A percentile compares a stretch with the other conserved stretches of the same genome.
Evolutionary conservation across 2,888 invertebrate species (phyloP).

Genomic region (Rhagium mordax): DNA sequence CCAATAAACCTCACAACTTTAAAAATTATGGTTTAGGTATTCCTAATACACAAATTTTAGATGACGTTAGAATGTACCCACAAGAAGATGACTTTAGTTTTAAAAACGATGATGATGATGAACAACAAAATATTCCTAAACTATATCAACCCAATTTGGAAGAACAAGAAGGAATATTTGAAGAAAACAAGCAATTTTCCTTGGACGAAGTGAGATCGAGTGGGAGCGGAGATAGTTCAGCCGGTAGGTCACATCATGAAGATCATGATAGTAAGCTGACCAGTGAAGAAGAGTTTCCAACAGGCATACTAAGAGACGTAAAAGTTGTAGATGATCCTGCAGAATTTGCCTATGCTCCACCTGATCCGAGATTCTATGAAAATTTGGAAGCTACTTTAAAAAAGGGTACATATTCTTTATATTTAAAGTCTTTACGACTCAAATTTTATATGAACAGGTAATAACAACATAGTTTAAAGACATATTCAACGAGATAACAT

Average conservation of each 20-base stretch:
- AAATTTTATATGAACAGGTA: too few relatives aligned
- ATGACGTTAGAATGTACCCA: slow-evolving; percentile 49
- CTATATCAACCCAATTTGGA: slow-evolving; percentile 21
- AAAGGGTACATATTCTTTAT: slow-evolving; percentile 13
- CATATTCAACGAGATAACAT: too few relatives aligned
- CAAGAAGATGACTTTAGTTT: slow-evolving; percentile 60
- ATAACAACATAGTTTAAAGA: too few relatives aligned
- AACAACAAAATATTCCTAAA: slow-evolving; percentile 35
- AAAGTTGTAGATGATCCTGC: slow-evolving; percentile 60
- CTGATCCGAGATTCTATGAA: slow-evolving; percentile 66
- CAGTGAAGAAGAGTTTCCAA: slow-evolving; percentile 46
- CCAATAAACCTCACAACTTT: slow-evolving; percentile 1
- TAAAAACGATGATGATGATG: slow-evolving; percentile 50
- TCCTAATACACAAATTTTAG: slow-evolving; percentile 35
- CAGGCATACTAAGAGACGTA: slow-evolving; percentile 47
- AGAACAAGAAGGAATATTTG: slow-evolving; percentile 18
- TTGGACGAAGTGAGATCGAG: slow-evolving; percentile 12
- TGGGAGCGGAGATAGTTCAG: slow-evolving; percentile 16
- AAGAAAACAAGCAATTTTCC: slow-evolving; percentile 9
- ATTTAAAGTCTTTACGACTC: too few relatives aligned
- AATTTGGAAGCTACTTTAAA: slow-evolving; percentile 35
- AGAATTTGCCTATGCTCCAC: slow-evolving; percentile 67
- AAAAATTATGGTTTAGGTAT: slow-evolving; percentile 28
- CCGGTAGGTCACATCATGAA: slow-evolving; percentile 4
- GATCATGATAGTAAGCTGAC: slow-evolving; percentile 27